Evolutionary conservation across 2,888 invertebrate genomes (phyloP).

Genomic region (Phyto melanocephala): DNA sequence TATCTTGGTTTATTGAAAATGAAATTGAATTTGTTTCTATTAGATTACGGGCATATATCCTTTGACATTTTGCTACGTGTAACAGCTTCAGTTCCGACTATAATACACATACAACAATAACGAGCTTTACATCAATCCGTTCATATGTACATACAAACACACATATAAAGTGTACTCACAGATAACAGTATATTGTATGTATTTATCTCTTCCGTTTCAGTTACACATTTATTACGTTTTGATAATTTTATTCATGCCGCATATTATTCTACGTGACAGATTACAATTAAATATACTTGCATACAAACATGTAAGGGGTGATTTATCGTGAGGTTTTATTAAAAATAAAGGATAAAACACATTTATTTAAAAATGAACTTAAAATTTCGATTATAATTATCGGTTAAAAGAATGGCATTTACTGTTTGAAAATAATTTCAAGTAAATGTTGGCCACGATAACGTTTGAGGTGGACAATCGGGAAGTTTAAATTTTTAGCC

Average conservation of each 20-base stretch:
- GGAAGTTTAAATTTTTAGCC: no score
- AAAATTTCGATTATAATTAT: no score
- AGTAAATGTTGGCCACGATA: no score
- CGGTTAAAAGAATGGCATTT: no score
- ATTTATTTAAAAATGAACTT: no score
- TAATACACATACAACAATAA: not conserved
- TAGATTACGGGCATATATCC: conserved; percentile 50
- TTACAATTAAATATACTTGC: conserved; percentile 39
- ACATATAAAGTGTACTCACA: not conserved
- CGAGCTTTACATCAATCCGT: not conserved
- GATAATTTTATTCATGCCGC: conserved; percentile 60
- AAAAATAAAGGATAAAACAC: no score
- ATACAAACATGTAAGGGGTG: not conserved
- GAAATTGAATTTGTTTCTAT: conserved; percentile 47
- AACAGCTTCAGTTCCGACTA: not conserved
- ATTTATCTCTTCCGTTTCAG: conserved; percentile 56
- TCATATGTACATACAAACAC: not conserved
- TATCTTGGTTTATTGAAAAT: conserved; percentile 41
- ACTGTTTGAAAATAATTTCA: no score
- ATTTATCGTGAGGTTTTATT: no score
- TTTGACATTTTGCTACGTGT: not conserved
- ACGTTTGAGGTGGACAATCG: no score
- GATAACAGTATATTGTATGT: not conserved
- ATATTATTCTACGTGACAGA: conserved; percentile 62
- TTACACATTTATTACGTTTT: conserved; percentile 41